Evolutionary conservation across 35 echinoderm and acorn worm genomes (phyloP).

Genomic region (Apostichopus parvimensis): DNA sequence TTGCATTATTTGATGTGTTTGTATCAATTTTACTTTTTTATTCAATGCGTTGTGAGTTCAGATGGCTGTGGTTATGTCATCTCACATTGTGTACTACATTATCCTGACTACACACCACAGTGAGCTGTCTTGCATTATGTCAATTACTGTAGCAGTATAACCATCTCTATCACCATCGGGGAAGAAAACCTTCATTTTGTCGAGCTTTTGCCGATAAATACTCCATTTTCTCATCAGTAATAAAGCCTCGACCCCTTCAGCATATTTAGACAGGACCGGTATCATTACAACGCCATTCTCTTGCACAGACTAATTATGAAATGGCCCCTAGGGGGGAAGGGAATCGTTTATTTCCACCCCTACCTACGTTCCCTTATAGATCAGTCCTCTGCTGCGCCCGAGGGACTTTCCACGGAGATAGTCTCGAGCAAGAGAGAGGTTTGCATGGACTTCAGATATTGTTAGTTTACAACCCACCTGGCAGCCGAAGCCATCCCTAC

Average conservation of each 20-base stretch:
- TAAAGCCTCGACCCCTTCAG: constrained; percentile 1
- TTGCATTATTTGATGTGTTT: no score
- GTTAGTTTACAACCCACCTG: constrained; percentile 32
- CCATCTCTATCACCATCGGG: background rate
- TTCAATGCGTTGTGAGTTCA: no score
- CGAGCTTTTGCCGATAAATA: constrained; percentile 15
- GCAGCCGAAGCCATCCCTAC: constrained; percentile 19
- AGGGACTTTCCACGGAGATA: background rate
- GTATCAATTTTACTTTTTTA: no score
- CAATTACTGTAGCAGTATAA: background rate
- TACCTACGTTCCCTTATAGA: constrained; percentile 35
- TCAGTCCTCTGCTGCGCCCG: constrained; percentile 26
- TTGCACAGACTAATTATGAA: constrained; percentile 39
- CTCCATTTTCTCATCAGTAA: constrained; percentile 27
- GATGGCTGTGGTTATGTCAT: background rate
- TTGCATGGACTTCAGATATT: constrained; percentile 31
- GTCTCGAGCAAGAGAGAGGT: constrained; percentile 2
- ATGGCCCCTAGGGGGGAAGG: constrained; percentile 32
- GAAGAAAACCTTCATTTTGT: constrained; percentile 17
- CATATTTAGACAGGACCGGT: constrained; percentile 39
- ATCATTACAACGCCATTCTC: constrained; percentile 44
- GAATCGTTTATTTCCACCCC: constrained; percentile 52
- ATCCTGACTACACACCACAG: background rate
- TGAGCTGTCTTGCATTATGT: background rate
- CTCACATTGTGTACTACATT: background rate